phyloP scores from a whole-genome alignment of 2,797 vertebrate genomes.

The Gadopsis marmoratus region DNA sequence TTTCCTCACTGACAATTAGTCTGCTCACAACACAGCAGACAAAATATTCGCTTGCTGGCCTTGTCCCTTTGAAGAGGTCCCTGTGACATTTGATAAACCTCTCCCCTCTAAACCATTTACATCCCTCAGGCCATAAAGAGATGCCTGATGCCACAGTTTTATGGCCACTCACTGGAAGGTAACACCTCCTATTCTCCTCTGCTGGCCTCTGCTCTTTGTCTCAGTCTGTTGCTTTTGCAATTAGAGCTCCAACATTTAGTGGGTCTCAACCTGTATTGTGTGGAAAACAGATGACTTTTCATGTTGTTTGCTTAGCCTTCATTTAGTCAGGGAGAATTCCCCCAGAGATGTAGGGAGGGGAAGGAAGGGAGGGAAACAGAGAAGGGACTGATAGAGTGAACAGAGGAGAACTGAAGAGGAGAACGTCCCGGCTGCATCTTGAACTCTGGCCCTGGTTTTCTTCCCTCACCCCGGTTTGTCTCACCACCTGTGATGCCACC shows the following conservation, averaged over 20 bases:
- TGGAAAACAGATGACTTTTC: not conserved
- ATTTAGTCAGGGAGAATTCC: not conserved
- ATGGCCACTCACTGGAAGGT: constrained; percentile 15
- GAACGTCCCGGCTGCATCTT: no score
- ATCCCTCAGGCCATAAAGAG: constrained; percentile 37
- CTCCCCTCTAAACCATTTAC: constrained; percentile 13
- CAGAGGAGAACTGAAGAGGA: not conserved
- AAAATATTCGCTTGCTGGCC: constrained; percentile 1
- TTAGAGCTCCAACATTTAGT: constrained; percentile 29
- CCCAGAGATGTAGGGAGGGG: not conserved
- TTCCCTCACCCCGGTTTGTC: no score
- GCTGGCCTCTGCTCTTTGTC: constrained; percentile 27
- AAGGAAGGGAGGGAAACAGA: not conserved
- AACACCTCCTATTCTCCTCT: constrained; percentile 43
- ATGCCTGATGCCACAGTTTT: constrained; percentile 36
- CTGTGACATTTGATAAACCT: constrained; percentile 15
- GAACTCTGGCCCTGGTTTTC: no score
- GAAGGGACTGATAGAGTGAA: not conserved
- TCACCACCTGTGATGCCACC: no score
- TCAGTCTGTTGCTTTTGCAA: not conserved
- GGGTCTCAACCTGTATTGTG: not conserved
- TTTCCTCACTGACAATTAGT: constrained; percentile 36
- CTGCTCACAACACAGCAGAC: constrained; percentile 19
- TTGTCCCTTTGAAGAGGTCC: not conserved
- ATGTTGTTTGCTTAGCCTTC: constrained; percentile 3